Conservation (phyloP, 2,888 invertebrate genomes). For the Apantesis nais region DNA sequence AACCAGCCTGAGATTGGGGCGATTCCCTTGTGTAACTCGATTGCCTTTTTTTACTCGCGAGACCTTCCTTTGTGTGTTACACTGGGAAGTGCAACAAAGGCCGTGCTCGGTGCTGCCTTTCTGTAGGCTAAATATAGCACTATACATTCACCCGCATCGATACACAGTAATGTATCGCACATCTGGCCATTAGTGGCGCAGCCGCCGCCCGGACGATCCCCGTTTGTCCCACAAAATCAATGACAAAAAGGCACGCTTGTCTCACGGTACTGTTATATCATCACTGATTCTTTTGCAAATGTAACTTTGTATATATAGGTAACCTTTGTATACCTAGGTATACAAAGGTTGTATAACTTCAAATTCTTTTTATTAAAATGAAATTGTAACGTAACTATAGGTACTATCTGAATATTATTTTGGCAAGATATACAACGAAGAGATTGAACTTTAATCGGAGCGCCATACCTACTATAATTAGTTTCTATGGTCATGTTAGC, state of each 20-base stretch:
- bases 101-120: slow-evolving; percentile 79
- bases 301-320: slow-evolving; percentile 14
- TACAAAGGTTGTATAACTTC: no score
- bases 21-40: slow-evolving; percentile 74
- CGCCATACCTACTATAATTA: background rate
- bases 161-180: slow-evolving; percentile 73
- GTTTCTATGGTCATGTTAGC: background rate
- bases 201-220: slow-evolving; percentile 45
- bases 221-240: slow-evolving; percentile 51
- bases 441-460: background rate
- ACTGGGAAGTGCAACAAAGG: slow-evolving; percentile 80
- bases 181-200: slow-evolving; percentile 69
- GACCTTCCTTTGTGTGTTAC: slow-evolving; percentile 79
- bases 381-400: background rate
- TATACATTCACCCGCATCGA: slow-evolving; percentile 67
- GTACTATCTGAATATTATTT: background rate
- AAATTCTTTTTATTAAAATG: background rate
- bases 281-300: no score
- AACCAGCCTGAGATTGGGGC: slow-evolving; percentile 72
- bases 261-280: slow-evolving; percentile 25
- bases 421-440: background rate
- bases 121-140: slow-evolving; percentile 82
- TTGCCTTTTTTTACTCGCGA: slow-evolving; percentile 77
- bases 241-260: slow-evolving; percentile 43
- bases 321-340: background rate